Evolutionary conservation across 1,140 invertebrate genomes (phyloP), one percentile per base, ranked within the genome.

Genomic region (Caenorhabditis brenneri): DNA sequence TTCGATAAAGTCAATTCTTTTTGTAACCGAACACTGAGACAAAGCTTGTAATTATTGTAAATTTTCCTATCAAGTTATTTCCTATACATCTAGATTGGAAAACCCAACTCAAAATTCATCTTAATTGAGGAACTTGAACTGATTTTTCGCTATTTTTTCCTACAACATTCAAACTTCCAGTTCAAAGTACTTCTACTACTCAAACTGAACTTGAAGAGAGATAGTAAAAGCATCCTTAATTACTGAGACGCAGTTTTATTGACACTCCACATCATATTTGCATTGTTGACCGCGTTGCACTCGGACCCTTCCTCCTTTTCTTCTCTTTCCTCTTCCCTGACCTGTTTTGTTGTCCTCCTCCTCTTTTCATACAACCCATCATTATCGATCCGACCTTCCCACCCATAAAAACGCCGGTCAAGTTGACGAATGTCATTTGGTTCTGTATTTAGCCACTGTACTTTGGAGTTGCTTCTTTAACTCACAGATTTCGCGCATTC

Each of bases 261-360:
- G 6, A 27, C 65, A 42, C n/a, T 74, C 19, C 9, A 12, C 36
- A 74, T 15, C 31, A 16, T 65, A 39, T 36, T 39, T 42, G 65
- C 65, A 24, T 74, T 24, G 33, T 19, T 65, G 58, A 33, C 58
- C 58, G 12, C 36, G 0, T n/a, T 24, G 7, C 33, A 74, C 65
- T 42, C 65, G 65, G 65, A 74, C 65, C 65, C 24, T 24, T 42
- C 65, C 29, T 36, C n/a, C 48, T 19, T 51, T n/a, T 51, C 65
- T 42, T 31, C 31, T 36, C 33, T 58, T 27, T 12, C 55, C 10
- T 36, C 31, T n/a, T 74, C 19, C 65, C 12, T 29, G 36, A 74
- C 65, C 65, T 39, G 65, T 74, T 74, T 65, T 65, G 31, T 65
- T 36, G 31, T 65, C 58, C 9, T 24, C 19, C 58, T 16, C 15